These are phyloP conservation scores for Vireo griseus DNA, from an alignment of 2,797 vertebrate species.

Conservation along the genomic window DNA sequence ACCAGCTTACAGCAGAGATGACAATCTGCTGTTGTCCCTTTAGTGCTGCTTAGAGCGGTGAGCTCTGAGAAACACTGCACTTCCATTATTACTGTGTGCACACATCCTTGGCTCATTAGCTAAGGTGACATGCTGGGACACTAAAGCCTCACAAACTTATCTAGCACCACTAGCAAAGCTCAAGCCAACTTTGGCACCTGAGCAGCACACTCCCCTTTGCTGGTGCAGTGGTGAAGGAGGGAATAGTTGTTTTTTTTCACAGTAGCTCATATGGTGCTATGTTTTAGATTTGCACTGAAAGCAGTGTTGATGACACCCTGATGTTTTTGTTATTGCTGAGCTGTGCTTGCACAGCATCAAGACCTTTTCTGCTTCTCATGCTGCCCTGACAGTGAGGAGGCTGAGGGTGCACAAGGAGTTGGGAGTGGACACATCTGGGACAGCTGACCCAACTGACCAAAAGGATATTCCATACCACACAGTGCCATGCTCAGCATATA, in stretches of 20 bases:
- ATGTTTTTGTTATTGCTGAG: not conserved
- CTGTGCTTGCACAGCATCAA: not conserved
- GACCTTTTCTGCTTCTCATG: not conserved
- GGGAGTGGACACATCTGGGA: not conserved
- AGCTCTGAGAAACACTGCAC: not conserved
- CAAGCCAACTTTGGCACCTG: not conserved
- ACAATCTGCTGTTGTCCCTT: not conserved
- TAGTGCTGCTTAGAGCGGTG: not conserved
- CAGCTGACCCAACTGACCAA: not conserved
- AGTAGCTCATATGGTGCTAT: not conserved
- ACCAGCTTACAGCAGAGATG: not conserved
- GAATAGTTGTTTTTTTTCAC: not conserved
- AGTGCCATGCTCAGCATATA: not conserved
- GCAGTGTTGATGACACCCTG: not conserved
- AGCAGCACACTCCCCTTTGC: not conserved
- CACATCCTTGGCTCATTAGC: not conserved
- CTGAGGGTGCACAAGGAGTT: not conserved
- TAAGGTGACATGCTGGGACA: not conserved
- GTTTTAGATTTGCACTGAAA: not conserved
- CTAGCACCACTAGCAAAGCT: not conserved
- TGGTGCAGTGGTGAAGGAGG: not conserved
- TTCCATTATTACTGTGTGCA: not conserved
- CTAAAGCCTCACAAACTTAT: not conserved
- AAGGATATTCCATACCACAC: not conserved
- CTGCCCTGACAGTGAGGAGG: rapidly evolving